phyloP scores from a whole-genome alignment of 2,888 invertebrate genomes.

The Harpagoxenus sublaevis region DNA sequence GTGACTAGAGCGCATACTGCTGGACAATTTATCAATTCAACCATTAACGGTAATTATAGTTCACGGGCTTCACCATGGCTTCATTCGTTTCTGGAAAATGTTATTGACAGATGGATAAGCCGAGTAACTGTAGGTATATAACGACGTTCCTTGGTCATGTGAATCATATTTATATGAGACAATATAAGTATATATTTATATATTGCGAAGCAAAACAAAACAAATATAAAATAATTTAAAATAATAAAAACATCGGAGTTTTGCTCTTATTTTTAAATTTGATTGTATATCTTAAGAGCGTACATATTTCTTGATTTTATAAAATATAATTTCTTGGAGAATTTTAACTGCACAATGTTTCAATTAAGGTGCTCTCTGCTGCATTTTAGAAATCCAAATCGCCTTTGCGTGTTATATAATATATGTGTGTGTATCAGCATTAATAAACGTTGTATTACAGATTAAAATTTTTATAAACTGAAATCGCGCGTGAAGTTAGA shows the following conservation, averaged over 20 bases:
- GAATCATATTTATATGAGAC: slow-evolving; percentile 9
- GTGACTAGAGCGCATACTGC: not conserved
- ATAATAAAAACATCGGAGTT: too few species aligned
- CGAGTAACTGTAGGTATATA: not conserved
- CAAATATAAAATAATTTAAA: not conserved
- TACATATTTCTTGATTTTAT: too few species aligned
- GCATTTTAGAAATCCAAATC: not conserved
- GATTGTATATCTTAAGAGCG: too few species aligned
- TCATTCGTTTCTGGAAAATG: slow-evolving; percentile 6
- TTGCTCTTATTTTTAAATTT: too few species aligned
- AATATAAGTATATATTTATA: not conserved
- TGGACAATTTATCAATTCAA: slow-evolving; percentile 43
- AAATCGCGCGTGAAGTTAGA: not conserved
- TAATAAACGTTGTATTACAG: not conserved
- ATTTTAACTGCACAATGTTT: not conserved
- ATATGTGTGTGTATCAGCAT: too few species aligned
- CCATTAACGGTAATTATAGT: slow-evolving; percentile 22
- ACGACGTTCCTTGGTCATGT: not conserved
- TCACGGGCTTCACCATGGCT: not conserved
- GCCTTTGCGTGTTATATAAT: not conserved
- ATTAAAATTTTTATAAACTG: not conserved
- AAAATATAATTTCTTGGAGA: not conserved
- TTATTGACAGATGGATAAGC: slow-evolving; percentile 5
- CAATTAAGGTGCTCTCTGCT: not conserved
- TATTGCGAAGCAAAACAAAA: not conserved